Conservation (phyloP, 2,888 invertebrate genomes). For the Tryphoninae sp. region DNA sequence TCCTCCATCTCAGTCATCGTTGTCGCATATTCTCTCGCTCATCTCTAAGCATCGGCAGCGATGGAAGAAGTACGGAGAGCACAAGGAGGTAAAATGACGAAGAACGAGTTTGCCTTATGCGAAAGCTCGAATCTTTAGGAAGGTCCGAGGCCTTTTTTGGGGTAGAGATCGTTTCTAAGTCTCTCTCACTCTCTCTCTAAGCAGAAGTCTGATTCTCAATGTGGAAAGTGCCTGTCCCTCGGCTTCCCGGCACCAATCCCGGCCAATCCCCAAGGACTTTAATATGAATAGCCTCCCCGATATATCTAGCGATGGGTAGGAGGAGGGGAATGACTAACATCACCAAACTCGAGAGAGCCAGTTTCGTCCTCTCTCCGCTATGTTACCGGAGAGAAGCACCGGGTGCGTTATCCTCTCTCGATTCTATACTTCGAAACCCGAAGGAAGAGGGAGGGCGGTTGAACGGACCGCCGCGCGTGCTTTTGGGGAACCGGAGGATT, state of each 20-base stretch:
- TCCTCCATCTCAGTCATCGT: slow-evolving; percentile 63
- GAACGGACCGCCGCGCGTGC: slow-evolving; percentile 11
- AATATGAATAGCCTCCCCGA: slow-evolving; percentile 73
- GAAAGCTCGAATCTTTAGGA: slow-evolving; percentile 42
- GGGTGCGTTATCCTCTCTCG: slow-evolving; percentile 68
- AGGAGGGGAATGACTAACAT: slow-evolving; percentile 11
- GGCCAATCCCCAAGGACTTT: slow-evolving; percentile 74
- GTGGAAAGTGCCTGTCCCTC: slow-evolving; percentile 72
- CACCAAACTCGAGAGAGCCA: slow-evolving; percentile 5
- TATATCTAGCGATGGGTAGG: slow-evolving; percentile 25
- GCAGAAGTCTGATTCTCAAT: slow-evolving; percentile 69
- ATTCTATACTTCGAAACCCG: slow-evolving; percentile 64
- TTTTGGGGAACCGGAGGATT: slow-evolving; percentile 69
- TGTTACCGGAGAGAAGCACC: slow-evolving; percentile 44
- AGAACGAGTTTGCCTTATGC: slow-evolving; percentile 55
- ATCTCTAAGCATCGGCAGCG: slow-evolving; percentile 40
- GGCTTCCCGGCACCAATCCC: slow-evolving; percentile 73
- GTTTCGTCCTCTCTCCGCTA: slow-evolving; percentile 58
- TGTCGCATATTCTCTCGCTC: slow-evolving; percentile 46
- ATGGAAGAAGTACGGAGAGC: slow-evolving; percentile 41
- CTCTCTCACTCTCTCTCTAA: slow-evolving; percentile 31
- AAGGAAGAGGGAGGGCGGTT: slow-evolving; percentile 25
- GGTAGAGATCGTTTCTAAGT: slow-evolving; percentile 62
- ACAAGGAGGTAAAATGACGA: slow-evolving; percentile 37
- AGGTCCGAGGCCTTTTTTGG: slow-evolving; percentile 57